Evolutionary conservation across 2,888 invertebrate genomes (phyloP).

Genomic region (Heterodera filipjevi): DNA sequence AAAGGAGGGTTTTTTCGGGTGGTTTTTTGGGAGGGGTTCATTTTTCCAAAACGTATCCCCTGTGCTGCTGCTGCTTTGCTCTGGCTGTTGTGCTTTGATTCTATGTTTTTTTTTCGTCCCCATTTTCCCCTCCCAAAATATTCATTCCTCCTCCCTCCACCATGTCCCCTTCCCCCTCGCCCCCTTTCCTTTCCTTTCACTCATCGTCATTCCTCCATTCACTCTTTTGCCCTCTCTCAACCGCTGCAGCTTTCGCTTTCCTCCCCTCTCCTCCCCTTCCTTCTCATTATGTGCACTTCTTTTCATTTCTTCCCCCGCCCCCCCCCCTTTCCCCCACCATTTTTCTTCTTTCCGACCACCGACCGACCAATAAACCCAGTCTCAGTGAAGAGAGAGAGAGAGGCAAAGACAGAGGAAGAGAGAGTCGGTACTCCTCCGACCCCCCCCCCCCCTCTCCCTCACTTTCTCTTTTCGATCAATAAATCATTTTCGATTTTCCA

Average conservation of each 20-base stretch:
- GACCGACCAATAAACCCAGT: neutral
- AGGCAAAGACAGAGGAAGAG: neutral
- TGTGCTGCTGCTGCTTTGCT: too few relatives aligned
- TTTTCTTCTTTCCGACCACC: neutral
- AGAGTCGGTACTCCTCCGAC: neutral
- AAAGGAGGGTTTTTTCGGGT: too few relatives aligned
- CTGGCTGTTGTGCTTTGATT: too few relatives aligned
- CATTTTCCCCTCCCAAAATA: neutral
- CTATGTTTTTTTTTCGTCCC: too few relatives aligned
- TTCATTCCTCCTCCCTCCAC: neutral
- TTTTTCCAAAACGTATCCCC: too few relatives aligned
- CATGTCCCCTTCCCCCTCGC: neutral
- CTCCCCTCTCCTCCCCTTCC: neutral
- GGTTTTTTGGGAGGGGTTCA: too few relatives aligned
- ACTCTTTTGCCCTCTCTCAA: neutral
- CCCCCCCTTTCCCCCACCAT: neutral
- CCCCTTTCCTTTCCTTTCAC: neutral
- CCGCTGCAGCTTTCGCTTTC: neutral
- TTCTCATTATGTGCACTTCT: neutral
- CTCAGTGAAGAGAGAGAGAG: neutral
- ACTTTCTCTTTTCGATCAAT: neutral
- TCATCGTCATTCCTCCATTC: neutral
- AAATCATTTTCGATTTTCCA: slow-evolving; percentile 1
- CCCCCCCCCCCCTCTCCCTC: neutral
- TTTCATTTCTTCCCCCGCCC: neutral